Evolutionary conservation across 2,888 invertebrate species (phyloP), one percentile per base, ranked within the genome.

Genomic region (Patella ulyssiponensis): DNA sequence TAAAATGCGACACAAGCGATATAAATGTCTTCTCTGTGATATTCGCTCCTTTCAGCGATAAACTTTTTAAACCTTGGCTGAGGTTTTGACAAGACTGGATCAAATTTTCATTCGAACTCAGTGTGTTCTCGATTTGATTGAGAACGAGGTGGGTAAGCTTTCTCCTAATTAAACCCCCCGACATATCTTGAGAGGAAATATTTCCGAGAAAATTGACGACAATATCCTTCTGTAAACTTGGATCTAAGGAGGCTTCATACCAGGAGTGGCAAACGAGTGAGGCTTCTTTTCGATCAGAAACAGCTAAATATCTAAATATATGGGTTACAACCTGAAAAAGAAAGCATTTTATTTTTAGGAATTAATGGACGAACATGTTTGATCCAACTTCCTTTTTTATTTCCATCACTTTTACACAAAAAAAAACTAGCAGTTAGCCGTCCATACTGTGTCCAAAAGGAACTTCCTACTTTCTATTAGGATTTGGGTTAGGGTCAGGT

Each of bases 171-270:
- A 87, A 77, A 44, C 82, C 79, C 14, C 81, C 78, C 0, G 86
- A 77, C 3, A 80, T 76, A 53, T 80, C 77, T 2, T 77, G 71
- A 54, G 17, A 3, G n/a, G 71, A 71, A 33, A 54, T 71, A 11
- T 69, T 51, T 15, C 86, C 84, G 76, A 87, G 86, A 51, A 92
- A 91, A 71, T 93, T 89, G 71, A 93, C 92, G 53, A 93, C 91
- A 90, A 94, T 93, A 77, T 93, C 93, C 79, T 93, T 90, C 84
- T 94, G 93, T 80, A 93, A 93, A 81, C 93, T 93, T 1, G 92
- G 91, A 86, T 95, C 94, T 85, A 94, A 93, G 9, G 94, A 94
- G 17, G 95, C 95, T 80, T 94, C 93, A 82, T 94, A 94, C 95
- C 95, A 95, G 0, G 93, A 92, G 23, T 91, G 93, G 88, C 94